Base-by-base conservation (phyloP, 2,797 vertebrate species). In the Spinibarbus caldwelli region DNA sequence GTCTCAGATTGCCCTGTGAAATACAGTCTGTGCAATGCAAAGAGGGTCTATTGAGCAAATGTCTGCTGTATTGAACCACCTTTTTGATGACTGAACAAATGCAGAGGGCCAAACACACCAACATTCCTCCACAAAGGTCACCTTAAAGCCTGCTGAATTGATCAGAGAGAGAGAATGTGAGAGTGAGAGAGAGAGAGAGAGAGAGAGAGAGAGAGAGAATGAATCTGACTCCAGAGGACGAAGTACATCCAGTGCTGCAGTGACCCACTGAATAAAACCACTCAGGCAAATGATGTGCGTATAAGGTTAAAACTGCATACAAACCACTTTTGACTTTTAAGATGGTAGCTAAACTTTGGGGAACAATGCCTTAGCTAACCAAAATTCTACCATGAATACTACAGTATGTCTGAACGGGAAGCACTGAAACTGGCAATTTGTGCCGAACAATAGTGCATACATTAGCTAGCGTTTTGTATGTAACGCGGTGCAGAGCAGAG, bases 191-290 rank as follows among this genome's bases (percentile, higher is more conserved):
- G n/a, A n/a, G n/a, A n/a, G n/a, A n/a, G n/a, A n/a, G n/a, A n/a
- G n/a, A n/a, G n/a, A n/a, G n/a, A n/a, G n/a, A n/a, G n/a, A n/a
- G 64, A 77, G 38, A 54, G 31, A 43, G 17, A 31, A 11, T 23
- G 49, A 85, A 78, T 78, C 66, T 71, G 76, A 70, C 71, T 88
- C 84, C 89, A 80, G 90, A 90, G 87, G 90, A 82, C 77, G 73
- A 87, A 88, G 89, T 89, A 87, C 64, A 43, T 87, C 85, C 88
- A 87, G 87, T 87, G 90, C 85, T 89, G 80, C 87, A 91, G 78
- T 34, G 34, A 84, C 78, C 73, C 78, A 57, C 66, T 62, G 34
- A 86, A 82, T 62, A 82, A 86, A 83, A 73, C 41, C 75, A 72
- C 9, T 34, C 62, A 79, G 52, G 57, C 64, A 78, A 83, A 83